A percentile compares a stretch with the other conserved stretches of the same genome.
Conservation (phyloP, 2,113 vertebrate genomes). For the Chamaea fasciata region DNA sequence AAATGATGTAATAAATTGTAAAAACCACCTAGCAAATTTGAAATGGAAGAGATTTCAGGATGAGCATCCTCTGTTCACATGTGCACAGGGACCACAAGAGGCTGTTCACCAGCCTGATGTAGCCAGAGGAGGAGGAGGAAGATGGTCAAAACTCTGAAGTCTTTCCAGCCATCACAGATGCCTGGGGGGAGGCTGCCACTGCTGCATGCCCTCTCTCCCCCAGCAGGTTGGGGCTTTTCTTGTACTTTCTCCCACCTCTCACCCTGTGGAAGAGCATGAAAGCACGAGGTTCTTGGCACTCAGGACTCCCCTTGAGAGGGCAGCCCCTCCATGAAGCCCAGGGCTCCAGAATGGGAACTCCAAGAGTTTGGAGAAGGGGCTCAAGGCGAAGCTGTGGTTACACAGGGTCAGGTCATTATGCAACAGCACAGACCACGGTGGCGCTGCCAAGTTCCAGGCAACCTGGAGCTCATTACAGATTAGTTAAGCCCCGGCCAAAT, state of each 20-base stretch:
- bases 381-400: neutral
- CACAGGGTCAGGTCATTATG: conserved; percentile 48
- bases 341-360: neutral
- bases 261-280: neutral
- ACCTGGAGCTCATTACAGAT: conserved; percentile 63
- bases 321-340: neutral
- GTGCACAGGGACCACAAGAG: neutral
- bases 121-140: neutral
- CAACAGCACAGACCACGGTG: neutral
- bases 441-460: conserved; percentile 58
- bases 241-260: neutral
- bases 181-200: neutral
- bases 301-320: neutral
- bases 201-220: neutral
- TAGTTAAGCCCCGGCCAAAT: conserved; percentile 61
- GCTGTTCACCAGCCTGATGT: neutral
- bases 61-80: neutral
- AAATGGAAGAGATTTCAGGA: neutral
- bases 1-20: neutral
- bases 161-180: neutral
- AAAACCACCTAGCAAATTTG: neutral
- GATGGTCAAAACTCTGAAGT: neutral
- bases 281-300: neutral
- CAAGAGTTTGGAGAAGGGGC: neutral
- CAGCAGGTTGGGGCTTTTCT: neutral